Conservation (phyloP, 2,113 vertebrate species). For the Festucalex cinctus region DNA sequence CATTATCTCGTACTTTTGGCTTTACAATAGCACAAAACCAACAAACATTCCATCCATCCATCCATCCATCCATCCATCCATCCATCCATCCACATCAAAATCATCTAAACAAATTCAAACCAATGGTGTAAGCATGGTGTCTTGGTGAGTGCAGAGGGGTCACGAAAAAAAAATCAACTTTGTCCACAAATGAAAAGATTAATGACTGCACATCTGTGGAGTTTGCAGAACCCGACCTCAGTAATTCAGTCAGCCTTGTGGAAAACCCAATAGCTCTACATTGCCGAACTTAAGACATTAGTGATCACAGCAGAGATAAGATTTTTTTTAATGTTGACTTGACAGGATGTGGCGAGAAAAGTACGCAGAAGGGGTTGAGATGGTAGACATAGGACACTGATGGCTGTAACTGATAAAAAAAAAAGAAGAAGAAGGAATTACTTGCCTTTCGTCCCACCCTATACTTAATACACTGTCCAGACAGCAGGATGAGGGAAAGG, state of each 20-base stretch:
- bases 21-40: not conserved
- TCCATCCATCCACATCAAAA: not conserved
- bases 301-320: conserved; percentile 8
- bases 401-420: conserved; percentile 44
- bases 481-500: conserved; percentile 32
- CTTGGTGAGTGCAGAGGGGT: not conserved
- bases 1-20: not conserved
- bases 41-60: not conserved
- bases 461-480: conserved; percentile 51
- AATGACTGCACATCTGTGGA: not conserved
- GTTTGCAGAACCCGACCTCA: conserved; percentile 38
- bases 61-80: not conserved
- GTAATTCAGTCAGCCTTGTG: conserved; percentile 30
- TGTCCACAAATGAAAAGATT: not conserved
- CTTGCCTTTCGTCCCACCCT: conserved; percentile 17
- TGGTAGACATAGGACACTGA: conserved; percentile 55
- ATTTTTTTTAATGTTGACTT: conserved; percentile 1
- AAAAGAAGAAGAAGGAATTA: conserved; percentile 25
- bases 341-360: conserved; percentile 23
- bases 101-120: not conserved
- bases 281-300: conserved; percentile 36
- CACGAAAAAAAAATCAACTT: conserved; percentile 6
- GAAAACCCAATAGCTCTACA: conserved; percentile 47
- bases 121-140: not conserved
- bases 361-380: conserved; percentile 43